Base-by-base conservation (phyloP, 2,797 vertebrate genomes). In the Acanthis flammea region DNA sequence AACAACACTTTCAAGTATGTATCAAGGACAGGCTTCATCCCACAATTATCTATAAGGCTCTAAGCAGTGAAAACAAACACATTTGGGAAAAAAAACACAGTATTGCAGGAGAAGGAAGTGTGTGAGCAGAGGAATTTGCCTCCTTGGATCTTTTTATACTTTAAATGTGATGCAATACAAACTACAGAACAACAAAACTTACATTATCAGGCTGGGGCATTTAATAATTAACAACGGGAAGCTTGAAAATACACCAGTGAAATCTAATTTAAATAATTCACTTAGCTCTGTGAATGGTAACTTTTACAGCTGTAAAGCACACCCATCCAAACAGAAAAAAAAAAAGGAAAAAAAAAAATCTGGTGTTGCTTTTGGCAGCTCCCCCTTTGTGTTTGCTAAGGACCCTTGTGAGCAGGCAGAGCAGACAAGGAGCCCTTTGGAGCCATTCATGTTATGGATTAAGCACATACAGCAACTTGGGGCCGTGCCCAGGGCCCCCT, bases 331-430 rank as follows among this genome's bases (percentile, higher is more conserved):
- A 96, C 11, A 90, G 70, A 37, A 77, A 48, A 90, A 94, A 9
- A 85, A 39, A 51, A 92, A 82, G 60, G 22, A 7, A 82, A 73
- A 51, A 84, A 66, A 89, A 92, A 80, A 33, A 28, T 12, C 19
- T 87, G 47, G 42, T 96, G 94, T 95, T 94, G 79, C 83, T 95
- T 95, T 97, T 97, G 97, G 95, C 97, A 95, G 65, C 84, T 94
- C 89, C 94, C 72, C 67, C 73, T 28, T 92, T 92, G 86, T 95
- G 42, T 96, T 96, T 95, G 83, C 72, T 86, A 63, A 92, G 60
- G 90, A 95, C 90, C 72, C 92, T 96, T 96, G 92, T 96, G 95
- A 96, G 93, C 65, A 95, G 82, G 87, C 94, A 60, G 28, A 65
- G 79, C 14, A 12, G 84, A n/a, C 28, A 95, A 94, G 79, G 94